A percentile compares a stretch with the other conserved stretches of the same genome.
Evolutionary conservation across 2,888 invertebrate genomes (phyloP).

Genomic region (Anarsia innoxiella): DNA sequence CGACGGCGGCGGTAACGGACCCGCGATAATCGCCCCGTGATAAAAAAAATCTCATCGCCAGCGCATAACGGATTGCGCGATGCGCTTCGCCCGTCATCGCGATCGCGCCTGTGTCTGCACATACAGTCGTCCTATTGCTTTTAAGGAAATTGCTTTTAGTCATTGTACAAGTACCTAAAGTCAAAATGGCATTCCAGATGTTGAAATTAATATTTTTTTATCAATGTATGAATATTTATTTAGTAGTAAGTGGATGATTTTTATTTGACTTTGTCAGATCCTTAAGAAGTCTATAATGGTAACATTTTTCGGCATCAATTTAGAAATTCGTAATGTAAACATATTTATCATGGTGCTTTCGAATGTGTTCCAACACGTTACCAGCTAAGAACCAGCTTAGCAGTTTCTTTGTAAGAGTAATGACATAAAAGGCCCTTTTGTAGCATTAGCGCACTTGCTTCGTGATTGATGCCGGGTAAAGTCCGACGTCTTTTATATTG

Average conservation of each 20-base stretch:
- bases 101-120: constrained; percentile 28
- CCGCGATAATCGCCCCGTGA: constrained; percentile 51
- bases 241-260: no score
- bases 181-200: no score
- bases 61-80: constrained; percentile 57
- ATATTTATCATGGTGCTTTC: no score
- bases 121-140: constrained; percentile 6
- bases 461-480: constrained; percentile 32
- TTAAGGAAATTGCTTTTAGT: no score
- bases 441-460: constrained; percentile 16
- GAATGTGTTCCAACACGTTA: constrained; percentile 18
- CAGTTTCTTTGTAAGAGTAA: constrained; percentile 12
- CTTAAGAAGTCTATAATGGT: no score
- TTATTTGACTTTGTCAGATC: no score
- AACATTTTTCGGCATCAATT: no score
- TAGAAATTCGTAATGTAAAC: no score
- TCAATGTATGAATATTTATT: no score
- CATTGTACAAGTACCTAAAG: no score
- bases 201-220: no score
- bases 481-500: constrained; percentile 20
- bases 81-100: constrained; percentile 56
- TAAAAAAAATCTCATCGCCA: constrained; percentile 51
- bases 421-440: constrained; percentile 24
- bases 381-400: constrained; percentile 22
- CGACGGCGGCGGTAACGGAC: constrained; percentile 59